phyloP scores from a whole-genome alignment of 2,113 vertebrate genomes.

The Corvus moneduloides region DNA sequence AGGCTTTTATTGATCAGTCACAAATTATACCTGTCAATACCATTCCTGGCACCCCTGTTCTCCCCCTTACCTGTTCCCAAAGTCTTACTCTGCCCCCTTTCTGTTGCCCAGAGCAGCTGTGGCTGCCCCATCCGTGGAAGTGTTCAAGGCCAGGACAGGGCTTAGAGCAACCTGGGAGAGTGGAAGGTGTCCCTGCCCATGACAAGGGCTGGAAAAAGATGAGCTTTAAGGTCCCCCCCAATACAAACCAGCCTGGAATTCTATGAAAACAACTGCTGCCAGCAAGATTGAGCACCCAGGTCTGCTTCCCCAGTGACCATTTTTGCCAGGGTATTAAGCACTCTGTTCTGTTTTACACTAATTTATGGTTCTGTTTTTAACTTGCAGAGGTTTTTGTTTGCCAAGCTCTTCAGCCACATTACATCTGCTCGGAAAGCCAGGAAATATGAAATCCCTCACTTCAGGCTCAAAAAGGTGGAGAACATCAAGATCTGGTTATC shows the following conservation, averaged over 20 bases:
- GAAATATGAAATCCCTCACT: conserved; percentile 97
- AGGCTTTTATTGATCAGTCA: background rate
- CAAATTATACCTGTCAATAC: background rate
- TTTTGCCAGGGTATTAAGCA: background rate
- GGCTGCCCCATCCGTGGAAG: background rate
- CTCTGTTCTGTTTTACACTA: background rate
- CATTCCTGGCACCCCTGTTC: background rate
- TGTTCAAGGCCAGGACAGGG: background rate
- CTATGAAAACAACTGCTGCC: background rate
- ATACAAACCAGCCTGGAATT: background rate
- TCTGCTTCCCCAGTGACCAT: background rate
- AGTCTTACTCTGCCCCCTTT: background rate
- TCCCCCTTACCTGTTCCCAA: background rate
- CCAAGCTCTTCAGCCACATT: conserved; percentile 96
- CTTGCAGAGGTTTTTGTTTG: conserved; percentile 90
- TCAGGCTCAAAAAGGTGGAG: conserved; percentile 96
- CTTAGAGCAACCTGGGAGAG: background rate
- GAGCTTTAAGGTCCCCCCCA: background rate
- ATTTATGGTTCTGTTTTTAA: background rate
- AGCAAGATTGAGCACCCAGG: fast-evolving
- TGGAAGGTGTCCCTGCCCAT: background rate
- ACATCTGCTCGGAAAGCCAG: conserved; percentile 97
- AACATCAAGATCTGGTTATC: conserved; percentile 99
- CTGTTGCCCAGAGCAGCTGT: background rate
- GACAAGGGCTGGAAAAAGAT: background rate